Base-by-base conservation (phyloP, 2,888 invertebrate species). In the Clanis bilineata region DNA sequence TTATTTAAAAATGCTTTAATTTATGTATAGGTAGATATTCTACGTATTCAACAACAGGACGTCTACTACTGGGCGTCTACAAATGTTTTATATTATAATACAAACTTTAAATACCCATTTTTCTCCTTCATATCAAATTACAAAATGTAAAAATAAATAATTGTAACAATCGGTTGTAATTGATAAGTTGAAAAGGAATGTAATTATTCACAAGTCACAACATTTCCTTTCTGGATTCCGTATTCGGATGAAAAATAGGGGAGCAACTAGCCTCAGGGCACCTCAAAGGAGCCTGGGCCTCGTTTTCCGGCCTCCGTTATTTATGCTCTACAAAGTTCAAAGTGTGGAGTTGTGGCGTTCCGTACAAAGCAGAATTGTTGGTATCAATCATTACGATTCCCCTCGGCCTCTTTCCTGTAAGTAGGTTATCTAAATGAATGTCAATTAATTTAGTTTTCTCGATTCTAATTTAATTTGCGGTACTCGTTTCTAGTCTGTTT, bases 301-400 rank as follows among this genome's bases (percentile, higher is more conserved):
- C 25, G 44, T 57, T 57, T 61, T 41, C 54, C 55, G 41, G 57
- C 57, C 45, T 28, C 56, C 28, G 59, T 62, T 58, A 60, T 62
- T 62, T 57, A 62, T 58, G 60, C 47, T 55, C 56, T 54, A 60
- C 59, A 56, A 45, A 60, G 57, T 62, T 62, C 60, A 60, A 62
- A 58, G 60, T 62, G 57, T 56, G 56, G 56, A 60, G 36, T 56
- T 62, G 57, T 56, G 32, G 57, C 25, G 23, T 59, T 18, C 32
- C 57, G 58, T 38, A 58, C 41, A 57, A 63, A 51, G 60, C 57
- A 21, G 60, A 60, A 61, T 61, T 54, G 51, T 61, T 44, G 57
- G 38, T 58, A 60, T 63, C 61, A 61, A 63, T 63, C 58, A 63
- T 63, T 60, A 60, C 56, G 25, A 38, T 60, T 56, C 58, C 55